These are phyloP conservation scores for Drosophila stalkeri DNA, from an alignment of 2,888 invertebrate genomes.

Conservation along the genomic window DNA sequence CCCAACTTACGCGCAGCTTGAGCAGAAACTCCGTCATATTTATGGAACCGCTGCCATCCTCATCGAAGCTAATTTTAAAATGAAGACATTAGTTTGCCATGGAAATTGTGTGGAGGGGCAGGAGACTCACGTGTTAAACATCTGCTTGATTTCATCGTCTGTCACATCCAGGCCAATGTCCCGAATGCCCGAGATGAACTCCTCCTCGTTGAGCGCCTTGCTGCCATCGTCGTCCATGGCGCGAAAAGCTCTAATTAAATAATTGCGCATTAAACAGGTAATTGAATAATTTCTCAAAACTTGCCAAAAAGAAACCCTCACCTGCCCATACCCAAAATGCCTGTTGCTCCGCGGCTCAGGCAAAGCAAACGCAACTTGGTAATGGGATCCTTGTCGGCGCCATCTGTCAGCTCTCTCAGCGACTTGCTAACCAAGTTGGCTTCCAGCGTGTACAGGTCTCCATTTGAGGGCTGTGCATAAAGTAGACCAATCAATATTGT, in stretches of 20 bases:
- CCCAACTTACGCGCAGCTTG: conserved; percentile 90
- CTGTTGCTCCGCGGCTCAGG: conserved; percentile 93
- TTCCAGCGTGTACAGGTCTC: conserved; percentile 87
- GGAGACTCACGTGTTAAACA: conserved; percentile 81
- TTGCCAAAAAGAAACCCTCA: conserved; percentile 75
- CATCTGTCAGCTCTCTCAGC: conserved; percentile 88
- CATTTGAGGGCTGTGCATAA: conserved; percentile 53
- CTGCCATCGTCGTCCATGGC: conserved; percentile 97
- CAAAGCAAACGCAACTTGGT: conserved; percentile 94
- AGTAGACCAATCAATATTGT: conserved; percentile 42
- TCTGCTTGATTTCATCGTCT: conserved; percentile 85
- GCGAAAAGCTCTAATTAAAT: conserved; percentile 90
- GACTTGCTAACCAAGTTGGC: conserved; percentile 93
- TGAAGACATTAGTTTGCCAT: not conserved
- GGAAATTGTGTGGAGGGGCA: not conserved
- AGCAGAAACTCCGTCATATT: conserved; percentile 95
- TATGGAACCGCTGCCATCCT: conserved; percentile 93
- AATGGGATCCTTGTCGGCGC: conserved; percentile 90
- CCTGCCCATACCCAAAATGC: conserved; percentile 95
- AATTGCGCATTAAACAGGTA: conserved; percentile 43
- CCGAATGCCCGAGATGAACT: conserved; percentile 92
- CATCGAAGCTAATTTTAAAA: conserved; percentile 88
- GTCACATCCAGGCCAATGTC: conserved; percentile 91
- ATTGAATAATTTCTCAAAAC: conserved; percentile 25
- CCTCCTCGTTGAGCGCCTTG: conserved; percentile 92